phyloP scores from a whole-genome alignment of 2,797 vertebrate genomes.

The Anguilla marmorata region DNA sequence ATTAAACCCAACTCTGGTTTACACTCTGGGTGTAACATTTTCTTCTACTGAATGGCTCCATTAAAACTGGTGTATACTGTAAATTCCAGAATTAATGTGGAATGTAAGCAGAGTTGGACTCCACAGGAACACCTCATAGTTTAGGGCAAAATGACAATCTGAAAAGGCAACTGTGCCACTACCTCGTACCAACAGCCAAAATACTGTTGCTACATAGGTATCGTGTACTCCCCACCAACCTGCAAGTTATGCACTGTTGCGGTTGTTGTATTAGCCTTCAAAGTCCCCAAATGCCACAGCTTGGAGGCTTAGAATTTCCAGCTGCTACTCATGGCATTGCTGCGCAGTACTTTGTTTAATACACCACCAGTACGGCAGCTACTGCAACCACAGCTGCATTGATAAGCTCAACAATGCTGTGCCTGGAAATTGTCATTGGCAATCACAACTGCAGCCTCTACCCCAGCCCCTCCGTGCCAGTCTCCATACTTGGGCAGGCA shows the following conservation, averaged over 20 bases:
- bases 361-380: neutral
- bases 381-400: neutral
- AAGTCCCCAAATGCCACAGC: neutral
- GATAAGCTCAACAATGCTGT: neutral
- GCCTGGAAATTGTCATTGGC: neutral
- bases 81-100: neutral
- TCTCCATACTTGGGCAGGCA: constrained; percentile 32
- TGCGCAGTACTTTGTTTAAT: neutral
- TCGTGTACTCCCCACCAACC: neutral
- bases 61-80: neutral
- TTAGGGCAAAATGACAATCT: neutral
- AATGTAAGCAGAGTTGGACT: neutral
- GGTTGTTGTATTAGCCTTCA: neutral
- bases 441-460: neutral
- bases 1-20: neutral
- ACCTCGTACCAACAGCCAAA: neutral
- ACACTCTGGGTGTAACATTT: no score
- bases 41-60: neutral
- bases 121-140: neutral
- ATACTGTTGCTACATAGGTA: neutral
- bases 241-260: neutral
- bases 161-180: neutral
- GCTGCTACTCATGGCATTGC: neutral
- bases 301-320: neutral
- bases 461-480: no score